A percentile compares a stretch with the other conserved stretches of the same genome.
Conservation (phyloP, 2,888 invertebrate species). For the Crepidodera aurea region DNA sequence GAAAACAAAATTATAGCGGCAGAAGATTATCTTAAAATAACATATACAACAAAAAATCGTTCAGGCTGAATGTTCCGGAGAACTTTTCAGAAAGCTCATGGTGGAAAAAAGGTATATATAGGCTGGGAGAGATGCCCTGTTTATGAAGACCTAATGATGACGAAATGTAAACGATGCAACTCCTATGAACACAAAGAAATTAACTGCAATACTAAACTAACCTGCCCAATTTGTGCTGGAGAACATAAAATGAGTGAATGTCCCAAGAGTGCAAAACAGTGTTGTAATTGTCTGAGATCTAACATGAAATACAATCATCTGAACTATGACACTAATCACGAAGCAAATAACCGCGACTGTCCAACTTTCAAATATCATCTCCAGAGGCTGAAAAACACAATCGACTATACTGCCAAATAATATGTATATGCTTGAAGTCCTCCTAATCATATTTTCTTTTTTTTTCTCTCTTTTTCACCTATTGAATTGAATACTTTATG, state of each 20-base stretch:
- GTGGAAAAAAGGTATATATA: conserved; percentile 4
- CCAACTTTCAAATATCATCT: no score
- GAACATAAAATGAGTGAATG: conserved; percentile 7
- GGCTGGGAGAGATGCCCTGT: conserved; percentile 7
- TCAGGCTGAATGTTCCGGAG: conserved; percentile 17
- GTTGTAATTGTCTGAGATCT: conserved; percentile 11
- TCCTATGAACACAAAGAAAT: conserved; percentile 9
- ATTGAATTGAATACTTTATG: no score
- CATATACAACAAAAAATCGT: background rate
- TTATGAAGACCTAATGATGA: conserved; percentile 5
- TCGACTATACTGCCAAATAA: background rate
- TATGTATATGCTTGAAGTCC: no score
- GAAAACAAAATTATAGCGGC: conserved; percentile 11
- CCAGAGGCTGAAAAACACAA: no score
- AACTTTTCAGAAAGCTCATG: conserved; percentile 11
- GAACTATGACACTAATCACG: conserved; percentile 11
- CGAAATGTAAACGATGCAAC: conserved; percentile 7
- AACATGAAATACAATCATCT: background rate
- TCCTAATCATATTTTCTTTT: no score
- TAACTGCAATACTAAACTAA: conserved; percentile 5
- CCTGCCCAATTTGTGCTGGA: conserved; percentile 5
- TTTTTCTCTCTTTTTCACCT: no score
- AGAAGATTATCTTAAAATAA: conserved; percentile 6
- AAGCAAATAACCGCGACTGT: conserved; percentile 6
- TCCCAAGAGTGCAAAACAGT: conserved; percentile 5